Percentiles rank a stretch among this genome's conserved stretches.
Evolutionary conservation across 2,888 invertebrate species (phyloP).

Genomic region (Chydorus sphaericus): DNA sequence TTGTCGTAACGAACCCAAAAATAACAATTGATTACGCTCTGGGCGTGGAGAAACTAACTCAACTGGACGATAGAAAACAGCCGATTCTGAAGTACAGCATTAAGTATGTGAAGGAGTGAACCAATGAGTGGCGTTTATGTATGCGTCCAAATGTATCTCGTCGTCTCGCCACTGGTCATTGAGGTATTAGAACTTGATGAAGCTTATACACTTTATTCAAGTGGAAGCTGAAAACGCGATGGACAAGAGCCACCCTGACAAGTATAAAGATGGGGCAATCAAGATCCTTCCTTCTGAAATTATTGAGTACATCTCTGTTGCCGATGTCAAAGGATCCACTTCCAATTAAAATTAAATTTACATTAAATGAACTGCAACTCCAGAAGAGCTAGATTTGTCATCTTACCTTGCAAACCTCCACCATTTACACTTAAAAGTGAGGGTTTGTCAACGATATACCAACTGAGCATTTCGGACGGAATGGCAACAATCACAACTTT

Average conservation of each 20-base stretch:
- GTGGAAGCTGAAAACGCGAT: slow-evolving; percentile 50
- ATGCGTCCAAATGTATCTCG: neutral
- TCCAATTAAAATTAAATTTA: slow-evolving; percentile 60
- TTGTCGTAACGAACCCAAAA: slow-evolving; percentile 43
- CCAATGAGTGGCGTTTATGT: slow-evolving; percentile 37
- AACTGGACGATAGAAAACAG: slow-evolving; percentile 70
- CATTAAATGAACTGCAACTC: slow-evolving; percentile 64
- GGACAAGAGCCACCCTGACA: slow-evolving; percentile 40
- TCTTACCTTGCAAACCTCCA: slow-evolving; percentile 50
- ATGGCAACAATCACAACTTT: slow-evolving; percentile 40
- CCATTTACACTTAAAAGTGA: slow-evolving; percentile 63
- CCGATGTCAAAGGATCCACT: slow-evolving; percentile 53
- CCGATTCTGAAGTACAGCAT: slow-evolving; percentile 44
- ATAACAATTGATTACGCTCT: slow-evolving; percentile 54
- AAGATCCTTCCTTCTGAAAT: slow-evolving; percentile 42
- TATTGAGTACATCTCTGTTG: slow-evolving; percentile 41
- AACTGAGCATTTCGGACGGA: slow-evolving; percentile 52
- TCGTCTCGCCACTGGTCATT: slow-evolving; percentile 35
- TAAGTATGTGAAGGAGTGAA: slow-evolving; percentile 39
- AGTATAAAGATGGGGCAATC: slow-evolving; percentile 38
- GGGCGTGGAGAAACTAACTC: slow-evolving; percentile 61
- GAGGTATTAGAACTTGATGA: slow-evolving; percentile 47
- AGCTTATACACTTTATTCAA: slow-evolving; percentile 47
- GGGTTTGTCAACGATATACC: slow-evolving; percentile 65
- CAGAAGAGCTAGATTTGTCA: slow-evolving; percentile 45